phyloP scores from a whole-genome alignment of 2,113 vertebrate species.

The Antechinus flavipes region DNA sequence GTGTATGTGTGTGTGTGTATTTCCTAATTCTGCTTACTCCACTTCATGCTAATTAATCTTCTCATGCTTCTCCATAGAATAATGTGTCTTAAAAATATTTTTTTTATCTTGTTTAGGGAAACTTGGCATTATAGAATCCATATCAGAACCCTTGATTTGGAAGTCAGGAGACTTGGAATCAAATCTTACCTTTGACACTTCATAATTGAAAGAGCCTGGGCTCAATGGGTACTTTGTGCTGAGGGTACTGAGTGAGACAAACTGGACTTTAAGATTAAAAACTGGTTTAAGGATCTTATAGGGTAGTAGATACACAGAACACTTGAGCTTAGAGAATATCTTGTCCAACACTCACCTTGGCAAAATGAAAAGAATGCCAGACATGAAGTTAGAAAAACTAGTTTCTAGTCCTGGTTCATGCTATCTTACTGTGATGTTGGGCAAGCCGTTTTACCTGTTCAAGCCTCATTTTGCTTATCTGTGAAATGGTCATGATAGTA shows the following conservation, averaged over 20 bases:
- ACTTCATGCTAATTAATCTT: neutral
- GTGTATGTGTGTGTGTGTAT: too few relatives aligned
- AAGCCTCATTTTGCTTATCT: neutral
- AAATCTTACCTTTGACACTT: neutral
- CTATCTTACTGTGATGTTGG: neutral
- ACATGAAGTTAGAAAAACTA: neutral
- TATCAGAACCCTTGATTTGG: neutral
- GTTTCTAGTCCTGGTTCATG: neutral
- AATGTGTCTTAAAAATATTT: neutral
- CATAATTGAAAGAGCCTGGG: neutral
- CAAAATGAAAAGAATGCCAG: neutral
- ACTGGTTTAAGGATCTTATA: neutral
- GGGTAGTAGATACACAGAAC: neutral
- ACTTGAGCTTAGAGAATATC: neutral
- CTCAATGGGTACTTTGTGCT: neutral
- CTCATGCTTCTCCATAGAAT: neutral
- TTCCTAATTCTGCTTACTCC: neutral
- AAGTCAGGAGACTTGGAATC: conserved; percentile 22
- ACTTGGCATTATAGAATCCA: neutral
- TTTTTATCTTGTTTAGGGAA: neutral
- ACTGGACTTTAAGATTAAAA: too few relatives aligned
- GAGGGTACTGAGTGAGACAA: neutral
- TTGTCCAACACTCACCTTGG: neutral
- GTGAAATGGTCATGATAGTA: neutral
- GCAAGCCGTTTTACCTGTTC: neutral